Base-by-base conservation (phyloP, 2,888 invertebrate species). In the Heteromurus nitidus region DNA sequence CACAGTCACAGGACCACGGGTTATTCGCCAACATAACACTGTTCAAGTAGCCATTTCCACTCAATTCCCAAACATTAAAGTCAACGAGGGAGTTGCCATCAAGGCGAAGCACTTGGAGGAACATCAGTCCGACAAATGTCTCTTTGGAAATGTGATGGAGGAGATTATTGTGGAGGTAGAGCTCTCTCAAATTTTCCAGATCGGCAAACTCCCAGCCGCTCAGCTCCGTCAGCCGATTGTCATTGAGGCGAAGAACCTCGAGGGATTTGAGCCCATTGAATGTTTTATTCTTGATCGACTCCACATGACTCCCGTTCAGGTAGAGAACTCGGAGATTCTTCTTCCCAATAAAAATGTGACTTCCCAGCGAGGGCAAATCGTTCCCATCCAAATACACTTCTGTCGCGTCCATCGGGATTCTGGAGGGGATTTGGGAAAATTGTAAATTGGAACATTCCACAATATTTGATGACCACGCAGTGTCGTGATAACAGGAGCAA, bases 401-500 rank as follows among this genome's bases (percentile, higher is more conserved):
- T 13, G 96, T 96, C 81, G 95, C 94, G 89, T 95, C 95, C 95
- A 96, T 96, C 7, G 96, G 96, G 88, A 96, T 94, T 90, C 93
- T 93, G 86, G 94, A 93, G 22, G 95, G 95, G 86, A 95, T 90
- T 85, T 93, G 92, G 82, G 91, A 91, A 82, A 72, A 77, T 64
- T 86, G n/a, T 84, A 86, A 75, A 64, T 84, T 88, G 20, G 95
- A 95, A 90, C 97, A 97, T 90, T 96, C 96, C 86, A 97, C 96
- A 86, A 97, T 95, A 89, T 97, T 97, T 1, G 95, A 95, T 22
- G 95, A 93, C 96, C 97, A 97, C 73, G 95, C 93, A 88, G 95
- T 95, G 90, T 98, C 97, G 89, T 96, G 96, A 91, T 96, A 97
- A 89, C 98, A 98, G 82, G 95, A 95, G 91, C 98, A 75, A 50